Percentiles rank a stretch among this genome's conserved stretches.
phyloP scores from a whole-genome alignment of 2,888 invertebrate genomes.

The Drosophila acutilabella region DNA sequence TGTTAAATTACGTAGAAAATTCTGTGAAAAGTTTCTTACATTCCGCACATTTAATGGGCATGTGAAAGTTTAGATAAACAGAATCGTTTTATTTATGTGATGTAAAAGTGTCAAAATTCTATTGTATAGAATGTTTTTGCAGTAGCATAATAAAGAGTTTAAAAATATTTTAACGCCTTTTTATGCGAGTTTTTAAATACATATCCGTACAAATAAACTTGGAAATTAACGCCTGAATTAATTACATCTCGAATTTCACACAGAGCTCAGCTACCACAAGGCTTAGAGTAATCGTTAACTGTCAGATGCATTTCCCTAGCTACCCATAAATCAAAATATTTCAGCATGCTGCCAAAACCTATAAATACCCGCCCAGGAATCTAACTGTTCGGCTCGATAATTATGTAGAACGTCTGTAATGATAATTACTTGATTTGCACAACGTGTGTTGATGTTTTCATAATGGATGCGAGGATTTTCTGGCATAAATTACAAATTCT shows the following conservation, averaged over 20 bases:
- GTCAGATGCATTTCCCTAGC: constrained; percentile 32
- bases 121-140: too few species aligned
- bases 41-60: not conserved
- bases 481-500: constrained; percentile 73
- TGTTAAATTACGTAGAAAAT: constrained; percentile 13
- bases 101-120: not conserved
- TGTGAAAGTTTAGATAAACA: not conserved
- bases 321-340: constrained; percentile 55
- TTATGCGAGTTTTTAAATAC: not conserved
- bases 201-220: not conserved
- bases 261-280: constrained; percentile 37
- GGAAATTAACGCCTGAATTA: not conserved
- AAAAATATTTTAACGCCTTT: not conserved
- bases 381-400: constrained; percentile 58
- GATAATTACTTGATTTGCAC: constrained; percentile 80
- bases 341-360: constrained; percentile 44
- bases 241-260: constrained; percentile 44
- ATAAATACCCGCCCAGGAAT: constrained; percentile 38
- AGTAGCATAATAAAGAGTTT: not conserved
- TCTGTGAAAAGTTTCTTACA: constrained; percentile 2
- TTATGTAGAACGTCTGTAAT: constrained; percentile 69
- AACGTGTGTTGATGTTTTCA: constrained; percentile 77
- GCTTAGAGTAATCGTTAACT: constrained; percentile 15
- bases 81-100: not conserved
- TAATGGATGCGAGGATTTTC: constrained; percentile 57